Evolutionary conservation across 1,140 invertebrate genomes (phyloP).

Genomic region (Nephila pilipes): DNA sequence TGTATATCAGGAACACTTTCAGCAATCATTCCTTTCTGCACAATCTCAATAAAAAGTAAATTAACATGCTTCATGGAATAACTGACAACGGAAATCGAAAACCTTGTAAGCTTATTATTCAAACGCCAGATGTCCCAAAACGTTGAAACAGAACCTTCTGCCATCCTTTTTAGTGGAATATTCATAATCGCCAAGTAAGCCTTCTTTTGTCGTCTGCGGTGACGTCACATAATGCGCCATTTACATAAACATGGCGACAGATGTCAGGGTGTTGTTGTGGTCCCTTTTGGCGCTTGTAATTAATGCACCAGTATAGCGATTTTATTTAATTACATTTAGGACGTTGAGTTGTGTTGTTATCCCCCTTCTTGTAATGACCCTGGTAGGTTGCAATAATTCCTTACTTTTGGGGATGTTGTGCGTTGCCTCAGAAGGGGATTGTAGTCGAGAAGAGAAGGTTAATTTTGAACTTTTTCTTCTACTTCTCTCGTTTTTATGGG

Average conservation of each 20-base stretch:
- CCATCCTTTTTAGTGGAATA: conserved; percentile 71
- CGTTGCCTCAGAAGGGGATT: not conserved
- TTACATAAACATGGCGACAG: conserved; percentile 65
- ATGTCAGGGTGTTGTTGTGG: conserved; percentile 60
- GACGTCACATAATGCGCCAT: conserved; percentile 60
- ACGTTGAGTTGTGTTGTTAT: conserved; percentile 48
- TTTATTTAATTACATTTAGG: conserved; percentile 68
- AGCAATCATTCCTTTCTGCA: not conserved
- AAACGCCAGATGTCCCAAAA: conserved; percentile 57
- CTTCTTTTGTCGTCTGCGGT: conserved; percentile 51
- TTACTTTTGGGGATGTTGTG: conserved; percentile 10
- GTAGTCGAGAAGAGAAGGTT: not conserved
- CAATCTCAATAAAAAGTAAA: not conserved
- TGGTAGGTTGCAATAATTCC: conserved; percentile 40
- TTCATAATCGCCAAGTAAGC: conserved; percentile 57
- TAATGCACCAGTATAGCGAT: conserved; percentile 55
- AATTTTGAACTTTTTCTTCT: not conserved
- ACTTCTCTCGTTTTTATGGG: not conserved
- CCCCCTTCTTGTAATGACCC: conserved; percentile 70
- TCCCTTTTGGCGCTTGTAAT: conserved; percentile 60
- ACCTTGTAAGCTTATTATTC: conserved; percentile 57
- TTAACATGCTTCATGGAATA: not conserved
- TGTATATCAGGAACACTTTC: too few relatives aligned
- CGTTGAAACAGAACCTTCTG: not conserved
- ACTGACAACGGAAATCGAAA: conserved; percentile 30